Conservation (phyloP, 2,113 vertebrate species). For the Periophthalmus modestus region DNA sequence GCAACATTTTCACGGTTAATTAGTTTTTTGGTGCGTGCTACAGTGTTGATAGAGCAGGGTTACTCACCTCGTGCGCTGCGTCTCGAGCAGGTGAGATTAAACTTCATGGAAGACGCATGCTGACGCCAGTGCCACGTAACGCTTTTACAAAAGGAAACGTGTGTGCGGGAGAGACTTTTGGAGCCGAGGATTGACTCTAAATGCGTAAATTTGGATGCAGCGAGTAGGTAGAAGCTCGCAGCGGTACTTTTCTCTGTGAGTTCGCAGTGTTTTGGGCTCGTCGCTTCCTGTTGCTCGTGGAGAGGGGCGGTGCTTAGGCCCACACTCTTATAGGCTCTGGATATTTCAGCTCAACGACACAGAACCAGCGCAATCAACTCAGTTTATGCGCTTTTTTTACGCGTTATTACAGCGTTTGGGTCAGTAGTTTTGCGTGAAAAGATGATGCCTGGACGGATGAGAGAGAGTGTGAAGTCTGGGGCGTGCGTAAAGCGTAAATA, state of each 20-base stretch:
- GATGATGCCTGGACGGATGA: too few species aligned
- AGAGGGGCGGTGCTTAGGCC: slow-evolving; percentile 56
- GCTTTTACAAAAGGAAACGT: slow-evolving; percentile 23
- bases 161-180: neutral
- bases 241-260: slow-evolving; percentile 40
- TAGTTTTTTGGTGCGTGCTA: neutral
- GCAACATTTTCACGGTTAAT: slow-evolving; percentile 18
- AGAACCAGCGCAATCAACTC: neutral
- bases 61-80: slow-evolving; percentile 63
- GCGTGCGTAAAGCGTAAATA: too few species aligned
- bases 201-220: slow-evolving; percentile 14
- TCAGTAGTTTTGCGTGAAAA: too few species aligned
- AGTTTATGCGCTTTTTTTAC: too few species aligned
- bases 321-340: neutral
- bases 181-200: slow-evolving; percentile 7
- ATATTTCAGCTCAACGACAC: neutral
- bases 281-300: slow-evolving; percentile 73
- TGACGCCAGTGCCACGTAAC: slow-evolving; percentile 58
- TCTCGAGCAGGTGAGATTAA: slow-evolving; percentile 46
- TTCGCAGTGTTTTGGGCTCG: slow-evolving; percentile 52
- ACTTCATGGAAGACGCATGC: slow-evolving; percentile 54
- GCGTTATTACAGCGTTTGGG: too few species aligned
- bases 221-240: slow-evolving; percentile 40
- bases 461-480: too few species aligned
- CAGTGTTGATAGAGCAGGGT: neutral